These are phyloP conservation scores for Marmota monax DNA, from an alignment of 2,113 vertebrate species.

Conservation along the genomic window DNA sequence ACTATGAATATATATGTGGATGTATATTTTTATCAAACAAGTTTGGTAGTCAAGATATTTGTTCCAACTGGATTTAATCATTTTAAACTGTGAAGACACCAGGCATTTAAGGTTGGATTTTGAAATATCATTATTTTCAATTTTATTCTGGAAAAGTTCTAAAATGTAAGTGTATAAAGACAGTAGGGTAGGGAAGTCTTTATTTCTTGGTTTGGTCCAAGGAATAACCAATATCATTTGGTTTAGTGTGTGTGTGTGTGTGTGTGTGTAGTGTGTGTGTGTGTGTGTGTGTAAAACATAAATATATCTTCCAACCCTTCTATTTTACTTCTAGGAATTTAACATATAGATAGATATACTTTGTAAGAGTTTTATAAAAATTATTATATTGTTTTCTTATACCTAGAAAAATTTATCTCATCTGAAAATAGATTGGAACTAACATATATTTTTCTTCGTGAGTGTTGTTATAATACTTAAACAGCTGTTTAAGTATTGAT, in stretches of 20 bases:
- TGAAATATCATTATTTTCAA: not conserved
- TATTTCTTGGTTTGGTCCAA: slow-evolving; percentile 38
- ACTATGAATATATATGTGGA: not conserved
- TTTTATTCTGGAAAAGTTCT: slow-evolving; percentile 10
- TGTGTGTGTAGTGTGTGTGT: no score
- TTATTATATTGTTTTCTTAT: not conserved
- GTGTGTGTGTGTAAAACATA: not conserved
- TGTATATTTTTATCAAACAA: not conserved
- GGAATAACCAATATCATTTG: slow-evolving; percentile 7
- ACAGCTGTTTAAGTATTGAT: not conserved
- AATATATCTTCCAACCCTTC: not conserved
- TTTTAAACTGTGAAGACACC: slow-evolving; percentile 31
- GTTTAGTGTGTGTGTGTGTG: not conserved
- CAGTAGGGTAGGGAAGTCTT: not conserved
- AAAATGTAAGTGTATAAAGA: slow-evolving; percentile 40
- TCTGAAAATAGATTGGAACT: not conserved
- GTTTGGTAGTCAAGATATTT: not conserved
- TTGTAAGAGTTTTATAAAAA: not conserved
- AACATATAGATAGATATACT: not conserved
- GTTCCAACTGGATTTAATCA: slow-evolving; percentile 2
- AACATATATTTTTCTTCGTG: not conserved
- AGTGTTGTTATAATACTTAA: not conserved
- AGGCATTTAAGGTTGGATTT: slow-evolving; percentile 6
- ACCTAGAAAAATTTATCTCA: slow-evolving; percentile 6
- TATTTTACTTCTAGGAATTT: slow-evolving; percentile 22